Conservation (phyloP, 2,113 vertebrate species). For the Nannobrachium achirus region DNA sequence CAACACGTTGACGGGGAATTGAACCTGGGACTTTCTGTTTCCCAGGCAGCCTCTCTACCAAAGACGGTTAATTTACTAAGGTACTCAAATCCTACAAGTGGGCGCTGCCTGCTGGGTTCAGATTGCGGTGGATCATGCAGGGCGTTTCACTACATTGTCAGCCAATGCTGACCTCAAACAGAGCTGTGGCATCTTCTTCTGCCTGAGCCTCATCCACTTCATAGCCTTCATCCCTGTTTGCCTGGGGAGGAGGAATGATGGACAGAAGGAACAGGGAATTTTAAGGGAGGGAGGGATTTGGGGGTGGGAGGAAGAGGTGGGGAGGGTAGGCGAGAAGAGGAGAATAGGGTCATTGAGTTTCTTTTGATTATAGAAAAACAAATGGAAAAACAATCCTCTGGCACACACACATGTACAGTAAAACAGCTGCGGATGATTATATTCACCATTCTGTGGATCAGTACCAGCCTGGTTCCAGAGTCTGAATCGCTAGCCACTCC, state of each 20-base stretch:
- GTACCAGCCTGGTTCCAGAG: no score
- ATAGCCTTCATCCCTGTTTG: conserved; percentile 76
- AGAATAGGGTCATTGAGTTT: conserved; percentile 18
- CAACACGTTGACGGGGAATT: no score
- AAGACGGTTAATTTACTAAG: no score
- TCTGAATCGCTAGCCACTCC: no score
- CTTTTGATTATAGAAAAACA: conserved; percentile 27
- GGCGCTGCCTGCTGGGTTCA: background rate
- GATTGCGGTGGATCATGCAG: conserved; percentile 2
- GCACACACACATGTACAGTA: conserved; percentile 12
- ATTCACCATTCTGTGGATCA: conserved; percentile 7
- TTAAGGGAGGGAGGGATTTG: background rate
- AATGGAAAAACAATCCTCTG: conserved; percentile 44
- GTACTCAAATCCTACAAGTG: no score
- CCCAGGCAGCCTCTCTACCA: no score
- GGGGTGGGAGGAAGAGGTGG: background rate
- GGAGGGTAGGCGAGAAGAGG: background rate
- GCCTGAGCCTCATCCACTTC: conserved; percentile 80
- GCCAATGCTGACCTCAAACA: conserved; percentile 73
- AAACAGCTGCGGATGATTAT: background rate
- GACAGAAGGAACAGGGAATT: background rate
- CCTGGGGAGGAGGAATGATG: conserved; percentile 53
- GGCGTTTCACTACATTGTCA: background rate
- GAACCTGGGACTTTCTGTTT: no score
- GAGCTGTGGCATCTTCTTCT: conserved; percentile 74